These are phyloP conservation scores for Chironomus tepperi DNA, from an alignment of 1,140 invertebrate genomes.

Conservation along the genomic window DNA sequence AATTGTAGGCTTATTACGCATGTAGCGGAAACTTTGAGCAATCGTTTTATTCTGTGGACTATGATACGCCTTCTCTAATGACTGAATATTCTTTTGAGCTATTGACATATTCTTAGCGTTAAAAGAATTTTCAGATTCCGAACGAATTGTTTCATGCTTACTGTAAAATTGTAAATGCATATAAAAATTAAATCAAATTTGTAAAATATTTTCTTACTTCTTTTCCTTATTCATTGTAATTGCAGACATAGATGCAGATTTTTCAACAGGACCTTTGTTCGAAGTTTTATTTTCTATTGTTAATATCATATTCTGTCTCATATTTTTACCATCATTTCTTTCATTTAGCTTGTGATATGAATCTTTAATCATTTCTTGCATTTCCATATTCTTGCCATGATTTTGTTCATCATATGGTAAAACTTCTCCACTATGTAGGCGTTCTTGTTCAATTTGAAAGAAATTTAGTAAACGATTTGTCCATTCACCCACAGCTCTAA, in stretches of 20 bases:
- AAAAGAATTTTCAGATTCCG: constrained; percentile 68
- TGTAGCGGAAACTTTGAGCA: constrained; percentile 74
- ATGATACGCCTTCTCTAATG: constrained; percentile 56
- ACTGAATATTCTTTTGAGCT: constrained; percentile 44
- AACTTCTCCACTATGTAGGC: constrained; percentile 54
- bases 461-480: constrained; percentile 82
- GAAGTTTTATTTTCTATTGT: neutral
- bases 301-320: constrained; percentile 24
- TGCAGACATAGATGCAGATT: constrained; percentile 73
- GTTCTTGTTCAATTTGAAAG: constrained; percentile 72
- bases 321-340: constrained; percentile 23
- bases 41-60: constrained; percentile 67
- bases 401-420: constrained; percentile 35
- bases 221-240: constrained; percentile 59
- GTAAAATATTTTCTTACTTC: constrained; percentile 53
- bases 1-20: constrained; percentile 77
- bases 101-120: constrained; percentile 55
- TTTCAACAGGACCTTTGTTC: constrained; percentile 56
- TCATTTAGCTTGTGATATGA: constrained; percentile 26
- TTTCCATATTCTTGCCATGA: constrained; percentile 32
- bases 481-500: constrained; percentile 90
- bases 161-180: constrained; percentile 44
- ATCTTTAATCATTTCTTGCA: neutral
- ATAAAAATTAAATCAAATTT: neutral
- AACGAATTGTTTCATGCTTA: constrained; percentile 58